These are phyloP conservation scores for Synanthedon tipuliformis DNA, from an alignment of 2,888 invertebrate species.

Conservation along the genomic window DNA sequence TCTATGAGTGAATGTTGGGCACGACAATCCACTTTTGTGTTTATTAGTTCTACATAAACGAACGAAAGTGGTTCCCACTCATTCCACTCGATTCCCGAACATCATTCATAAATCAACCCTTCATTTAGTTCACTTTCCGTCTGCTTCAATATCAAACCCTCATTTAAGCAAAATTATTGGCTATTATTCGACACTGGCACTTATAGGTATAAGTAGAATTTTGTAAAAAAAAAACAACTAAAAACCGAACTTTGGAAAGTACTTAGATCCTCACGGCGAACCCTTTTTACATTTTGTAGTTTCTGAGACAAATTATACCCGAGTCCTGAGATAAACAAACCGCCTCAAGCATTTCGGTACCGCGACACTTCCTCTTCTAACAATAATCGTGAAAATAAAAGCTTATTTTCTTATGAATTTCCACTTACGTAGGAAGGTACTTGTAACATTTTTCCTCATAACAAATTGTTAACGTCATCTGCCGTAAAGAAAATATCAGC, in stretches of 20 bases:
- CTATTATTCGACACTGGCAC: background rate
- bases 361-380: background rate
- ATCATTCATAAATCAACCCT: background rate
- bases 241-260: too few species aligned
- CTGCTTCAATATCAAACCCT: background rate
- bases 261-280: background rate
- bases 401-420: too few species aligned
- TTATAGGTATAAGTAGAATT: too few species aligned
- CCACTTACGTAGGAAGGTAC: too few species aligned
- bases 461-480: background rate
- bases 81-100: background rate
- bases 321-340: background rate
- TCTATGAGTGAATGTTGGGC: too few species aligned
- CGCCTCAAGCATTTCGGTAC: background rate
- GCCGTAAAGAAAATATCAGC: background rate
- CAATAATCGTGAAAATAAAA: background rate
- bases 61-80: background rate
- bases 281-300: background rate
- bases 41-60: background rate
- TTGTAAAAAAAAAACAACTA: too few species aligned
- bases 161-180: background rate
- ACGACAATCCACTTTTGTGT: too few species aligned
- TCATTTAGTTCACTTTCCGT: background rate
- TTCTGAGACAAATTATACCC: background rate
- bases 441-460: too few species aligned